Evolutionary conservation across 2,797 vertebrate genomes (phyloP), one percentile per base, ranked within the genome.

Genomic region (Potorous gilbertii): DNA sequence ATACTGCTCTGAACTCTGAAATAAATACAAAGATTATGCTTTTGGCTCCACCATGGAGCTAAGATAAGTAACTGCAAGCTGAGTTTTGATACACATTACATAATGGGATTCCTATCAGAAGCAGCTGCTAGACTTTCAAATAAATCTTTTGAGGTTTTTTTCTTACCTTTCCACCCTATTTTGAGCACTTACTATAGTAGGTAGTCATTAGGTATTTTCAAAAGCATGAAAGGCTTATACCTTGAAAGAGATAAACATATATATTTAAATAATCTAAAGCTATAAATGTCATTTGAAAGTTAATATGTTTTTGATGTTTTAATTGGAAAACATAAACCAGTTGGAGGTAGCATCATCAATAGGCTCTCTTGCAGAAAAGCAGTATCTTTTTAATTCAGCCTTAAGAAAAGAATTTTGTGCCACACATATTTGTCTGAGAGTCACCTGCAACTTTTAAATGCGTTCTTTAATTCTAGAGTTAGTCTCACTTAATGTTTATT

Each of bases 11-110:
- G 89, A 93, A 1, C 54, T 55, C 91, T 93, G 95, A 96, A 96
- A 14, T 92, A 94, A 98, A 90, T 94, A 46, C 96, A 97, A 98
- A 98, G 96, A 97, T 98, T 96, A 97, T 98, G 98, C 98, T 96
- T 99, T 98, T 98, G 98, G 98, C 98, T 99, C 98, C 98, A 98
- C 98, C 98, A 28, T 98, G 98, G 98, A 99, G 98, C 96, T 98
- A 96, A 96, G 95, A 97, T 97, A 87, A 98, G 98, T 97, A 99
- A 99, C 98, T 99, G 98, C 98, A 99, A 62, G 96, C 94, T 95
- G 87, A 96, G 14, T 93, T 92, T 54, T 96, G 92, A 46, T 93
- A 93, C 29, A 95, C 50, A 91, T 95, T 94, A 46, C 3, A n/a
- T 28, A 21, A 93, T 57, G 52, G 46, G 24, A 97, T 94, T 94